A percentile compares a stretch with the other conserved stretches of the same genome.
Evolutionary conservation across 2,888 invertebrate genomes (phyloP).

Genomic region (Euzophera pinguis): DNA sequence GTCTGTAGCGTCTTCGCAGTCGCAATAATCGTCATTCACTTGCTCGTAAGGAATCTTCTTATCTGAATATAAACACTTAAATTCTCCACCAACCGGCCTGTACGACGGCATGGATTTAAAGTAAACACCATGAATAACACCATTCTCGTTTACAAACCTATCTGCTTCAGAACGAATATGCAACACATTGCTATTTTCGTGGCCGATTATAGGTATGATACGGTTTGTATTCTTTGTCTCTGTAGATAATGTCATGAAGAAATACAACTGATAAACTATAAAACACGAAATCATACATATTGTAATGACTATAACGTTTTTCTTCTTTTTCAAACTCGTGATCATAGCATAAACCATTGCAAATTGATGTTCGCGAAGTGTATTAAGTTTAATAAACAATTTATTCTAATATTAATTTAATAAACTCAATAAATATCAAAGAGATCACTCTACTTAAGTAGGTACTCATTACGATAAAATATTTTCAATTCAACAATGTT

Average conservation of each 20-base stretch:
- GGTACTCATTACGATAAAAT: no score
- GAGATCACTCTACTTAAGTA: no score
- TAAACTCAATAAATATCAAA: no score
- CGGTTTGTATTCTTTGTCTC: conserved; percentile 39
- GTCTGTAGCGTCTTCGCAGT: conserved; percentile 89
- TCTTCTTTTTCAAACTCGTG: conserved; percentile 63
- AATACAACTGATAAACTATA: conserved; percentile 66
- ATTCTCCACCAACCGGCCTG: conserved; percentile 55
- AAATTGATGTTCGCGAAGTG: background rate
- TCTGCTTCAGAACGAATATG: conserved; percentile 58
- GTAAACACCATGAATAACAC: conserved; percentile 62
- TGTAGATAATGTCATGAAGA: conserved; percentile 59
- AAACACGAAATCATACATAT: conserved; percentile 54
- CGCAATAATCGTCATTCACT: conserved; percentile 93
- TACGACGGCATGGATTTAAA: conserved; percentile 54
- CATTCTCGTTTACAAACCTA: conserved; percentile 59
- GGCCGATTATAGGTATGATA: conserved; percentile 46
- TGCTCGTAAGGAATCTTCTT: conserved; percentile 54
- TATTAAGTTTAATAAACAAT: no score
- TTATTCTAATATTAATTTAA: no score
- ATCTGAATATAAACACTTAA: conserved; percentile 62
- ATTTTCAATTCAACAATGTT: no score
- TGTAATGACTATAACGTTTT: conserved; percentile 58
- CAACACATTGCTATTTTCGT: conserved; percentile 38
- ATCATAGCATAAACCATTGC: conserved; percentile 2